phyloP scores from a whole-genome alignment of 35 echinoderm and acorn worm genomes.

The Heliocidaris erythrogramma region DNA sequence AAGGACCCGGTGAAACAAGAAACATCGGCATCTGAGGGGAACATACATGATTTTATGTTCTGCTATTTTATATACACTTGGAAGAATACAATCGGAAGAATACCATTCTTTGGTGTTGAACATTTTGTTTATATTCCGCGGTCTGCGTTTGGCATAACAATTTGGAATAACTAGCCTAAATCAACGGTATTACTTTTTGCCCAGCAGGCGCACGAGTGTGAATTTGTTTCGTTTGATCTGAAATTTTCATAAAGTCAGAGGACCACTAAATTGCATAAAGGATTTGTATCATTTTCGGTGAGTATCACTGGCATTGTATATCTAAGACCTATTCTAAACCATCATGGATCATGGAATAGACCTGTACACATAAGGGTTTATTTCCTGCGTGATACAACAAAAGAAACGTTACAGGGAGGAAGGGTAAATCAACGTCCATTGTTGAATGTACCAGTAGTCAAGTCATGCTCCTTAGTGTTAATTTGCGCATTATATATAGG shows the following conservation, averaged over 20 bases:
- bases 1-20: not conserved
- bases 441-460: not conserved
- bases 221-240: not conserved
- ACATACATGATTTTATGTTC: not conserved
- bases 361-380: not conserved
- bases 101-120: not conserved
- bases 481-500: no score
- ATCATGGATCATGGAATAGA: not conserved
- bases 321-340: not conserved
- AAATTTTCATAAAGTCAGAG: not conserved
- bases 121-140: not conserved
- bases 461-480: not conserved
- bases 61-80: not conserved
- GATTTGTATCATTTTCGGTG: conserved; percentile 17
- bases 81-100: not conserved
- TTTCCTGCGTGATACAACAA: not conserved
- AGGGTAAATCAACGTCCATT: not conserved
- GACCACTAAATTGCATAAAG: not conserved
- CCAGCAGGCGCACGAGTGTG: not conserved
- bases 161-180: not conserved
- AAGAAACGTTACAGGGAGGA: not conserved
- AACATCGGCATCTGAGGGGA: not conserved
- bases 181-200: not conserved
- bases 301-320: not conserved
- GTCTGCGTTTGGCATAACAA: not conserved